Base-by-base conservation (phyloP, 1,140 invertebrate genomes). In the Drosophila orena region DNA sequence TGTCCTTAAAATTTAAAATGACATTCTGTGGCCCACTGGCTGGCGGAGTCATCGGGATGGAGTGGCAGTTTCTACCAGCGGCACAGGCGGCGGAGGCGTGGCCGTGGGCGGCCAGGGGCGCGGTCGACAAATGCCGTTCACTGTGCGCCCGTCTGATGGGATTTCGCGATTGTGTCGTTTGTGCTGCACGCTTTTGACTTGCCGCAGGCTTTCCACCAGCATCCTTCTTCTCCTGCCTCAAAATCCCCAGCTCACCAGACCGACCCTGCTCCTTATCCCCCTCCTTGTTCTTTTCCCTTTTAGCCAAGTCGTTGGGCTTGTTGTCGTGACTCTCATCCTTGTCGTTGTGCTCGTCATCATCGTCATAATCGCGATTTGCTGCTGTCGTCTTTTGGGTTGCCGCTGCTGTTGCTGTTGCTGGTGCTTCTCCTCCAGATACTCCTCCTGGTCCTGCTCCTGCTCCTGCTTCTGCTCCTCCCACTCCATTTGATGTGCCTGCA, bases 1-100 rank as follows among this genome's bases (percentile, higher is more conserved):
- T 97, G 85, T 97, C 94, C 93, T 94, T 93, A 93, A 96, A 95
- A 91, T 90, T 81, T 91, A 93, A 81, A 93, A 92, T 74, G 93
- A 92, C 54, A 93, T 90, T 89, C 70, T 81, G 75, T 27, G 76
- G 68, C 59, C 42, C 73, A 68, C 59, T 79, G 56, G 66, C 66
- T 38, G 53, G 37, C 43, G 53, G 38, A 44, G 43, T 64, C 43
- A 35, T 56, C 40, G 56, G 35, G 30, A 34, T 64, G 61, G 56
- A 64, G 60, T 44, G 61, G 73, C 22, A 61, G 61, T 20, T 43
- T 50, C 55, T 66, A 59, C 42, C 22, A 27, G 59, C 38, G 55
- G 38, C 12, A 38, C 38, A 4, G 38, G 30, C 15, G 38, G n/a
- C 12, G 27, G n/a, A 11, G 47, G 47, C 46, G 46, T 47, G 46